Evolutionary conservation across 2,113 vertebrate species (phyloP), one percentile per base, ranked within the genome.

Genomic region (Malurus cyaneus): DNA sequence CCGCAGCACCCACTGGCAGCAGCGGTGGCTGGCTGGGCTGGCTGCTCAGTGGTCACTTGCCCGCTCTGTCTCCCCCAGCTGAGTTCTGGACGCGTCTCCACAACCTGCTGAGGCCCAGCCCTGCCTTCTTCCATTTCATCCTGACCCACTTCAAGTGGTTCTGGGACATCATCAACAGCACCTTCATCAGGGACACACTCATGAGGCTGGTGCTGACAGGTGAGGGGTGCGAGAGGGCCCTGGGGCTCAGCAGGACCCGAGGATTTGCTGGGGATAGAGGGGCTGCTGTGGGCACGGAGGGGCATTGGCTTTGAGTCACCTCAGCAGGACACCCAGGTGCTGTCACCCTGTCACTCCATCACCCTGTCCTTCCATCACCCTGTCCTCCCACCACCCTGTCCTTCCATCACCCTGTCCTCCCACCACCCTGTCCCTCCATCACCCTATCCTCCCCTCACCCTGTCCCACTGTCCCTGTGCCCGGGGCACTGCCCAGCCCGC

Each of bases 201-300:
- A 99, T 99, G 98, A 98, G 94, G 57, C 80, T 98, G 13, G 98
- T 99, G n/a, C 98, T 99, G 23, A 99, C 97, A 95, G 97, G 99
- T 98, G 78, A 86, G 64, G 42, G 28, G 8, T 2, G 31, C 53
- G 11, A 52, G 41, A 1, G 2, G 42, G 26, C 47, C 44, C 70
- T 0, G 6, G 67, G 67, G 41, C 28, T 17, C 31, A 61, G 65
- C 60, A 79, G 78, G 70, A 57, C 44, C n/a, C 0, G 0, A 56
- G 78, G 72, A 42, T 1, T 8, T 24, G 31, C 36, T n/a, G 70
- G 10, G 32, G 50, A 11, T 6, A 13, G n/a, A 2, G 2, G 0
- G 1, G 34, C 85, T 52, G 77, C 89, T 3, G 1, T 1, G 4
- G 69, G 44, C 67, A 76, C 0, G 3, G 46, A n/a, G 28, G 77